Percentiles rank a stretch among this genome's conserved stretches.
phyloP scores from a whole-genome alignment of 1,140 invertebrate species.

The Drosophila sechellia region DNA sequence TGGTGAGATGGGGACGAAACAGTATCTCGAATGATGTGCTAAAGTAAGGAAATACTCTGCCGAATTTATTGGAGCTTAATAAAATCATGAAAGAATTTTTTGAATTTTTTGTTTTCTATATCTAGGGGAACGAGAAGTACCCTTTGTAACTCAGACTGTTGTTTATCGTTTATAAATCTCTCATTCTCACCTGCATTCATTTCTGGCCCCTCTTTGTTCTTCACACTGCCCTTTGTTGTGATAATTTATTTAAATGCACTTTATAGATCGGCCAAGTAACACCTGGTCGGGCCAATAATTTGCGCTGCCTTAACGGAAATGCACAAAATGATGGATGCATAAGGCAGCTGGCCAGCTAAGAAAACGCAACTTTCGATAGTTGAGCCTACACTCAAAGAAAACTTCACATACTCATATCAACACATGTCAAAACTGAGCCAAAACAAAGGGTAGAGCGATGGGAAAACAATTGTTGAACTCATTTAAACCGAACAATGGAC shows the following conservation, averaged over 20 bases:
- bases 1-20: neutral
- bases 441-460: constrained; percentile 44
- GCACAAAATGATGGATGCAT: constrained; percentile 44
- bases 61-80: constrained; percentile 12
- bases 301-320: constrained; percentile 46
- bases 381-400: constrained; percentile 33
- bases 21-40: constrained; percentile 1
- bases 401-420: neutral
- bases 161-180: constrained; percentile 55
- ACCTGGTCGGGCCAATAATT: constrained; percentile 65
- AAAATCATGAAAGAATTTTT: neutral
- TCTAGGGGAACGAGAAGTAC: constrained; percentile 12
- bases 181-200: constrained; percentile 19
- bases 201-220: neutral
- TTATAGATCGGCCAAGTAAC: constrained; percentile 56
- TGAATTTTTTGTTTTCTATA: neutral
- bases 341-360: constrained; percentile 40
- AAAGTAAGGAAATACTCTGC: constrained; percentile 13
- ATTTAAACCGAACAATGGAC: constrained; percentile 70
- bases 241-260: constrained; percentile 77
- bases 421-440: constrained; percentile 68
- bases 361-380: constrained; percentile 25
- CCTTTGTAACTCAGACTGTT: constrained; percentile 14
- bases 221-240: constrained; percentile 45
- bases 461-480: constrained; percentile 61